Evolutionary conservation across 2,113 vertebrate genomes (phyloP), one percentile per base, ranked within the genome.

Genomic region (Neodon shergylaensis): DNA sequence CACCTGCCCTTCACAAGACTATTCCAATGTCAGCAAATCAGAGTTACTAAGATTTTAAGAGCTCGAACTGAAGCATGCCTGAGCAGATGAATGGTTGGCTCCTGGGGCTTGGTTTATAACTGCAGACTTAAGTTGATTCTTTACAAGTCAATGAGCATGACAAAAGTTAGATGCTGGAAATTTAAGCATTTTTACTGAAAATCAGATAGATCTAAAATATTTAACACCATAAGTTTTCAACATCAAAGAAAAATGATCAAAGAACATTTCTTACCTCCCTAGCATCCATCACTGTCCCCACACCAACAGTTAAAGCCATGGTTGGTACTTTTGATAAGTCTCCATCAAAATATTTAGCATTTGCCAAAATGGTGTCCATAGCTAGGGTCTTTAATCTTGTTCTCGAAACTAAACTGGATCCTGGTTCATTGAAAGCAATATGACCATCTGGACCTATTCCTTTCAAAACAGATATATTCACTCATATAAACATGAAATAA

Each of bases 401-500:
- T 97, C 99, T 98, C 97, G 99, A 99, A 89, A 99, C 98, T 97
- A 99, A 98, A 98, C 99, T 99, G 66, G 99, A 99, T 97, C 99
- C 99, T 86, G 99, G 99, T 94, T 99, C 99, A 97, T 99, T 99
- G 98, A 99, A 99, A 97, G 99, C 99, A 77, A 99, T 99, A 97
- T 99, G 99, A 97, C 99, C 99, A 98, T 99, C 99, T 96, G 99
- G 99, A 98, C 99, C 99, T 98, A 99, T 99, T 97, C 99, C 99
- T 99, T 98, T 98, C 93, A 98, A 81, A 97, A 97, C 81, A 98
- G 96, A 97, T 94, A 98, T 49, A 97, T 0, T 97, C 47, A 95
- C 10, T 77, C 21, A 85, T 31, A 93, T 7, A 88, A 52, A 66
- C 13, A 73, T n/a, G 78, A 90, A 88, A 13, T 91, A 78, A 94